A percentile compares a stretch with the other conserved stretches of the same genome.
Conservation (phyloP, 2,888 invertebrate species). For the Philopedon plagiatum region DNA sequence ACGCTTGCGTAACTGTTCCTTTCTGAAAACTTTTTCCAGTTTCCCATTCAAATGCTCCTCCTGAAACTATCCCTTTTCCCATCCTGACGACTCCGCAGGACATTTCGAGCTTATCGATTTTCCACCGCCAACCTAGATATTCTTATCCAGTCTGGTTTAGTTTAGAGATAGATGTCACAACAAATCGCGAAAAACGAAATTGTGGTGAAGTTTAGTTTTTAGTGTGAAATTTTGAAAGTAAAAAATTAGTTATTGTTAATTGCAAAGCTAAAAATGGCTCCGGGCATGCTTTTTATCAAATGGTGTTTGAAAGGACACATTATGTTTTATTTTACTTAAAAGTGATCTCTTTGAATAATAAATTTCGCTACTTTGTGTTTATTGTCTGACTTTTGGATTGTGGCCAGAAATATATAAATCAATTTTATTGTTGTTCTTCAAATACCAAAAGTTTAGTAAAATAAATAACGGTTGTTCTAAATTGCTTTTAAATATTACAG, state of each 20-base stretch:
- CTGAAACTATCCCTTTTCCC: neutral
- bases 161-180: neutral
- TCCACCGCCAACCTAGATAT: conserved; percentile 27
- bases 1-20: neutral
- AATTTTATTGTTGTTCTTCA: neutral
- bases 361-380: neutral
- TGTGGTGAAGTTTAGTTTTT: neutral
- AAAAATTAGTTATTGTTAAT: neutral
- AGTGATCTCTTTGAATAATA: neutral
- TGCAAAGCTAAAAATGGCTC: neutral
- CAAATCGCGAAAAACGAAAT: neutral
- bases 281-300: neutral
- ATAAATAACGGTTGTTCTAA: neutral
- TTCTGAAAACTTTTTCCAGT: neutral
- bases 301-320: neutral
- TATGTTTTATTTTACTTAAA: neutral
- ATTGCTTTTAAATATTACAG: too few relatives aligned
- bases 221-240: neutral
- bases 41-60: neutral
- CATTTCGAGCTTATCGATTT: conserved; percentile 22
- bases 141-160: conserved; percentile 21
- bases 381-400: neutral
- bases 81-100: conserved; percentile 7
- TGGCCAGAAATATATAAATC: conserved; percentile 9
- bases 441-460: neutral